phyloP scores from a whole-genome alignment of 1,140 invertebrate species.

The Tyrophagus putrescentiae region DNA sequence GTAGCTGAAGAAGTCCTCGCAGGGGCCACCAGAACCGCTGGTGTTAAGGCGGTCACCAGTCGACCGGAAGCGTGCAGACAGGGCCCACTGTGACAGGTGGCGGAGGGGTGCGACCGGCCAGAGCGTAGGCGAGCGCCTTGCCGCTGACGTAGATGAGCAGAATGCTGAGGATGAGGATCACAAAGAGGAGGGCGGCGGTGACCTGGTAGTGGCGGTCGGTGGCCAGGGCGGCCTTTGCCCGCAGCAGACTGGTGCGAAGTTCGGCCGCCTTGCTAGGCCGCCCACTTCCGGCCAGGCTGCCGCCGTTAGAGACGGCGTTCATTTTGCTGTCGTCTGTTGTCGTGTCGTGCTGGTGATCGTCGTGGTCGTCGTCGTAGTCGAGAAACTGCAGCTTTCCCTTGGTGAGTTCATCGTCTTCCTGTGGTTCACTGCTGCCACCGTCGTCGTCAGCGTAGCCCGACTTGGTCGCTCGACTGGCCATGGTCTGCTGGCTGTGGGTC shows the following conservation, averaged over 20 bases:
- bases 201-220: constrained; percentile 4
- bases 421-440: constrained; percentile 13
- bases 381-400: no score
- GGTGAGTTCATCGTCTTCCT: constrained; percentile 18
- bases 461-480: neutral
- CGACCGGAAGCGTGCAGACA: constrained; percentile 7
- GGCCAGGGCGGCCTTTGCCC: neutral
- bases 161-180: constrained; percentile 10
- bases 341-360: neutral
- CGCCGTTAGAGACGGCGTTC: neutral
- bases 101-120: neutral
- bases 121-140: no score
- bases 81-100: neutral
- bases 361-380: no score
- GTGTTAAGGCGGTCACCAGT: neutral
- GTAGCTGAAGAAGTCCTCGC: constrained; percentile 18
- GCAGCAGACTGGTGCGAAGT: neutral
- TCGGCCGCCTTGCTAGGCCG: no score
- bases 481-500: neutral
- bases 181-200: neutral
- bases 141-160: neutral
- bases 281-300: neutral
- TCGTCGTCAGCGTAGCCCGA: neutral
- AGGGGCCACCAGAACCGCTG: neutral
- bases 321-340: neutral